Conservation (phyloP, 2,797 vertebrate species). For the Fringilla coelebs region DNA sequence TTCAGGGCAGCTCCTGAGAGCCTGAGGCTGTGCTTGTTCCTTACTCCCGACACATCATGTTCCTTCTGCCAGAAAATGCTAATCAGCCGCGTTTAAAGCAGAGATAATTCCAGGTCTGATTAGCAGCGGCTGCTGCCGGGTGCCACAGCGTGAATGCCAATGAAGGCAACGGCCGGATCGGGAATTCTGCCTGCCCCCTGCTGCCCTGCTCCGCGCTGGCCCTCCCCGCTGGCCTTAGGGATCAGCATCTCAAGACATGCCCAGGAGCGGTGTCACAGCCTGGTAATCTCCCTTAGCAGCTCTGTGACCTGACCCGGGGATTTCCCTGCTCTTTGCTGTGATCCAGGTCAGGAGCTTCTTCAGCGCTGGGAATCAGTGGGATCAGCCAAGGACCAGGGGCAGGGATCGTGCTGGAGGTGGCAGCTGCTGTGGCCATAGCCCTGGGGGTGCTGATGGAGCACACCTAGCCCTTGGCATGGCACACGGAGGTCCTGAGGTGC, state of each 20-base stretch:
- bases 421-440: neutral
- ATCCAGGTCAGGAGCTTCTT: neutral
- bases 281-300: neutral
- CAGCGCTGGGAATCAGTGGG: accelerated
- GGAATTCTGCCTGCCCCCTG: neutral
- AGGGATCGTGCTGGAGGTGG: neutral
- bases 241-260: neutral
- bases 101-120: conserved; percentile 59
- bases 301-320: neutral
- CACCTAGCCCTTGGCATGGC: neutral
- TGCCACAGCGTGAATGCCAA: neutral
- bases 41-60: neutral
- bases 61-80: conserved; percentile 43
- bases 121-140: conserved; percentile 12
- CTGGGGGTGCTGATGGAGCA: neutral
- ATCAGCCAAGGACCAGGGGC: neutral
- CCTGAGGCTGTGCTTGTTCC: neutral
- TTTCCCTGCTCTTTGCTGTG: neutral
- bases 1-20: neutral
- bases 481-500: neutral
- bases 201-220: neutral
- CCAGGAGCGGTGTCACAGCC: neutral
- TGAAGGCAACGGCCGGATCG: neutral
- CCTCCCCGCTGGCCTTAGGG: neutral
- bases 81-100: conserved; percentile 39